Evolutionary conservation across 2,888 invertebrate genomes (phyloP).

Genomic region (Smittia aterrima): DNA sequence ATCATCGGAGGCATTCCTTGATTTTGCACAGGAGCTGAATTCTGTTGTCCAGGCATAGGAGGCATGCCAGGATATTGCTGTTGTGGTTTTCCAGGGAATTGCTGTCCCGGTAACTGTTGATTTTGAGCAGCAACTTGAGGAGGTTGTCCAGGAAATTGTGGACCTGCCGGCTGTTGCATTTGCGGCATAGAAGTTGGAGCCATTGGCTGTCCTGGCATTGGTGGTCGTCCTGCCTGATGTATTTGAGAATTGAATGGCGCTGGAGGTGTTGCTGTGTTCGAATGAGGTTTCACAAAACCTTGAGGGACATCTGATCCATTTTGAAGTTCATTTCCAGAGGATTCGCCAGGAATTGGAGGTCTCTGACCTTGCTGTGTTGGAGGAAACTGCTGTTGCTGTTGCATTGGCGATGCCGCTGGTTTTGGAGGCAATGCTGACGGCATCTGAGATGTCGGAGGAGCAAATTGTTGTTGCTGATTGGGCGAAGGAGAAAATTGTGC

Average conservation of each 20-base stretch:
- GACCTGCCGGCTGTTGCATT: conserved; percentile 37
- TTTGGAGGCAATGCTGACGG: conserved; percentile 31
- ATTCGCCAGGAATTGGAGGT: conserved; percentile 45
- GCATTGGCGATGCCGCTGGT: conserved; percentile 21
- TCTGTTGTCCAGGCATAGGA: background rate
- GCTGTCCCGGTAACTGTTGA: background rate
- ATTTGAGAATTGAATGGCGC: conserved; percentile 27
- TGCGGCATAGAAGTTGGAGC: conserved; percentile 32
- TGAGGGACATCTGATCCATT: conserved; percentile 47
- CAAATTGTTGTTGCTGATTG: background rate
- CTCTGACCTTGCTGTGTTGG: conserved; percentile 9
- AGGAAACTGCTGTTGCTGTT: conserved; percentile 29
- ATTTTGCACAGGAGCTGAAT: background rate
- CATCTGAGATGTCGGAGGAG: background rate
- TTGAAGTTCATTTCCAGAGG: conserved; percentile 47
- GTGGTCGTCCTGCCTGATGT: conserved; percentile 42
- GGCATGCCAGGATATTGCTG: conserved; percentile 26
- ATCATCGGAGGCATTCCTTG: conserved; percentile 40
- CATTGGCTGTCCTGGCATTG: conserved; percentile 37
- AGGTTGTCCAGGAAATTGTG: conserved; percentile 25
- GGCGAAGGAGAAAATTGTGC: background rate
- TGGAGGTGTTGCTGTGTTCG: conserved; percentile 2
- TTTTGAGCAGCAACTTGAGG: conserved; percentile 22
- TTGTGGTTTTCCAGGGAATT: background rate
- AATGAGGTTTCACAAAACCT: conserved; percentile 45